Base-by-base conservation (phyloP, 2,888 invertebrate genomes). In the Clanis bilineata region DNA sequence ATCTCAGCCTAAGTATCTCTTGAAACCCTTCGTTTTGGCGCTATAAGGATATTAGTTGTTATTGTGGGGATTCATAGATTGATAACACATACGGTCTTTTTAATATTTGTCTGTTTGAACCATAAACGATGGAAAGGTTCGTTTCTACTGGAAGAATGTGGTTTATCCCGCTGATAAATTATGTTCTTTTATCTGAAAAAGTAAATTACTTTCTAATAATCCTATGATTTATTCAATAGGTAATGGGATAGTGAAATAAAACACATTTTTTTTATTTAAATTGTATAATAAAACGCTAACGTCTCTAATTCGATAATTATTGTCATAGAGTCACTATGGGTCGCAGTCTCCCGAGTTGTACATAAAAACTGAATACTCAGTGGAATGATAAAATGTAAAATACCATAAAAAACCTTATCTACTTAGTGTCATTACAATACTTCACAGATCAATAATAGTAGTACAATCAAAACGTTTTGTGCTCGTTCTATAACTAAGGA, bases 301-400 rank as follows among this genome's bases (percentile, higher is more conserved):
- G 43, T 23, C 36, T 60, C 12, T 23, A 39, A 61, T 25, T 54
- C 18, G 21, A 57, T 43, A 21, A 41, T 28, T 43, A 43, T 57
- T 44, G 59, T 60, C 56, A 77, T 68, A 79, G 71, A 57, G 23
- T 12, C 45, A 43, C 25, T 41, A 41, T 41, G 41, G 41, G 58
- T 69, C 76, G 76, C 79, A 83, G 80, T 82, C 82, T 82, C 80
- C 76, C 80, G 75, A 73, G 71, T 75, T 73, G 71, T 71, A 72
- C 69, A 64, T 62, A 61, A 60, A 62, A n/a, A 58, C 59, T 64
- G 63, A 64, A 59, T 66, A 68, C 65, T 65, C 59, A 64, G 60
- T 73, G 78, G 79, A 79, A 77, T 81, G 75, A 74, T 76, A 62
- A 47, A 57, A 41, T 38, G 21, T 51, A 41, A 54, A 51, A 51